These are phyloP conservation scores for Epinephelus malabaricus DNA, from an alignment of 2,797 vertebrate species.

Conservation along the genomic window DNA sequence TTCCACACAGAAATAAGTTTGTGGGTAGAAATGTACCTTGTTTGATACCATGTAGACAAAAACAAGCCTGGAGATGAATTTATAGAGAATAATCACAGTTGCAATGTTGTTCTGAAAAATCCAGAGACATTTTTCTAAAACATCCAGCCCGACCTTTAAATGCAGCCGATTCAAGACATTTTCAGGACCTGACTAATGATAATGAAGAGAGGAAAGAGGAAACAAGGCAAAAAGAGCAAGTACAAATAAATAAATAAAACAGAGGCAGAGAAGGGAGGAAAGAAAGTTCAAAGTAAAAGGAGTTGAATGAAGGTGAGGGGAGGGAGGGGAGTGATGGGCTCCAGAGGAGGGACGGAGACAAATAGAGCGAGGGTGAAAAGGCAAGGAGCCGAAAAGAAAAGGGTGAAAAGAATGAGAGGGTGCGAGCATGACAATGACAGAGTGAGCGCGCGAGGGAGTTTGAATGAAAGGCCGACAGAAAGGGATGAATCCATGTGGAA, in stretches of 20 bases:
- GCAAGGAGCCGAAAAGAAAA: constrained; percentile 51
- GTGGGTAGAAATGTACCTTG: neutral
- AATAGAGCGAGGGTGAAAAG: constrained; percentile 60
- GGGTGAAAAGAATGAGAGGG: constrained; percentile 57
- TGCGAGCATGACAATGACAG: constrained; percentile 57
- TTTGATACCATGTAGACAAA: neutral
- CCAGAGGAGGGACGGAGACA: constrained; percentile 49
- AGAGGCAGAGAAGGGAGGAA: constrained; percentile 4
- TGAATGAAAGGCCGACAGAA: constrained; percentile 68
- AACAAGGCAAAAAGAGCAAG: neutral
- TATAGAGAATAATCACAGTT: neutral
- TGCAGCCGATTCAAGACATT: neutral
- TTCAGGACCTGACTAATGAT: neutral
- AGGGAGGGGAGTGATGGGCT: constrained; percentile 34
- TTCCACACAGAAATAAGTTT: neutral
- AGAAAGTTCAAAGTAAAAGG: constrained; percentile 24
- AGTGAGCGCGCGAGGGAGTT: constrained; percentile 54
- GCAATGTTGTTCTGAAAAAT: neutral
- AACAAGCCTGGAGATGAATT: neutral
- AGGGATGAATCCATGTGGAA: constrained; percentile 71
- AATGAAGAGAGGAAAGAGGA: neutral
- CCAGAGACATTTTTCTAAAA: neutral
- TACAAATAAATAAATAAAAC: constrained; percentile 7
- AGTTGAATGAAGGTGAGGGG: constrained; percentile 44
- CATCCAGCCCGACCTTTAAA: neutral